phyloP scores from a whole-genome alignment of 2,888 invertebrate species.

The Hypomecis atomaria region DNA sequence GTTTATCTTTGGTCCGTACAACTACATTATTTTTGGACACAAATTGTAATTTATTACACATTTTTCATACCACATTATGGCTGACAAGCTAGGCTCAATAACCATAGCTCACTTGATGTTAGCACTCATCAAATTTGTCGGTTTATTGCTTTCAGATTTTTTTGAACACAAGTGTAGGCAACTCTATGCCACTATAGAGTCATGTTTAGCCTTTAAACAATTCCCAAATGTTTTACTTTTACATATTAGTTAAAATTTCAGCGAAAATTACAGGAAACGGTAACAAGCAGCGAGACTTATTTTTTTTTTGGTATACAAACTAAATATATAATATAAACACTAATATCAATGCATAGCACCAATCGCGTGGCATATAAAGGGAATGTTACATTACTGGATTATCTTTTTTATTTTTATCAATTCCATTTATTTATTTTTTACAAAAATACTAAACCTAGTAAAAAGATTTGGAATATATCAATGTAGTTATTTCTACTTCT shows the following conservation, averaged over 20 bases:
- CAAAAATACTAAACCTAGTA: slow-evolving; percentile 42
- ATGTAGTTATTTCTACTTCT: slow-evolving; percentile 33
- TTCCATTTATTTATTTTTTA: slow-evolving; percentile 38
- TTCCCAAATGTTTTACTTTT: slow-evolving; percentile 29
- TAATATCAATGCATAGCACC: slow-evolving; percentile 61
- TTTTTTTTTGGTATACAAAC: slow-evolving; percentile 56
- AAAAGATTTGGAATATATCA: slow-evolving; percentile 23
- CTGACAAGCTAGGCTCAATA: too few species aligned
- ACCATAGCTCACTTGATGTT: too few species aligned
- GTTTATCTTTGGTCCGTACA: slow-evolving; percentile 68
- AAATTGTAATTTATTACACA: background rate
- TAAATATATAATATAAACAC: slow-evolving; percentile 39
- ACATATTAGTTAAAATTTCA: slow-evolving; percentile 17
- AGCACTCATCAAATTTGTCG: too few species aligned
- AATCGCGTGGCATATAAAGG: slow-evolving; percentile 56
- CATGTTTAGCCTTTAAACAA: slow-evolving; percentile 12
- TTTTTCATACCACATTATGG: too few species aligned
- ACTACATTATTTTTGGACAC: slow-evolving; percentile 34
- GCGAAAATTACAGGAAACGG: slow-evolving; percentile 48
- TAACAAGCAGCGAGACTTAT: slow-evolving; percentile 55
- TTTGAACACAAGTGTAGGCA: too few species aligned
- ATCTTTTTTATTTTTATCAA: slow-evolving; percentile 46
- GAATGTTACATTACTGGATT: slow-evolving; percentile 23
- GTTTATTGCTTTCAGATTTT: too few species aligned
- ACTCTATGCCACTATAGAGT: too few species aligned